Evolutionary conservation across 2,888 invertebrate genomes (phyloP).

Genomic region (Eupithecia pulchellata): DNA sequence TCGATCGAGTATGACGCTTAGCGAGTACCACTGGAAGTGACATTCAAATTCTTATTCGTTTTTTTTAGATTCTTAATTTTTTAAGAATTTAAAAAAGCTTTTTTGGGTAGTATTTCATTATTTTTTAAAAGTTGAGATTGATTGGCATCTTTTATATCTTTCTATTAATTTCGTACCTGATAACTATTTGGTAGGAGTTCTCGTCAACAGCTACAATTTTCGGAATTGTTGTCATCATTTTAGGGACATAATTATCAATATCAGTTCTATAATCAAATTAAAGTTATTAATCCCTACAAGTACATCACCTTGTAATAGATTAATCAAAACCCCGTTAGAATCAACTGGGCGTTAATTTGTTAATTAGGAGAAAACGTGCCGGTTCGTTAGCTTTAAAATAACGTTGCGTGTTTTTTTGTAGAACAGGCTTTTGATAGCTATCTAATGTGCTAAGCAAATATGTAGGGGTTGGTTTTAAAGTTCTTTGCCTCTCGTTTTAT

Average conservation of each 20-base stretch:
- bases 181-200: no score
- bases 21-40: no score
- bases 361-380: conserved; percentile 20
- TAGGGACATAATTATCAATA: background rate
- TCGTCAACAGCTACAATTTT: no score
- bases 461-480: background rate
- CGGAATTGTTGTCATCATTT: no score
- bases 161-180: no score
- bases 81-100: no score
- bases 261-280: background rate
- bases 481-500: background rate
- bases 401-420: background rate
- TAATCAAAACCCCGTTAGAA: conserved; percentile 35
- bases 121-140: no score
- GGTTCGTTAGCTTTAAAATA: conserved; percentile 11
- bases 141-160: no score
- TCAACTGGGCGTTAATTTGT: conserved; percentile 32
- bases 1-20: no score
- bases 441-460: conserved; percentile 1
- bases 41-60: no score
- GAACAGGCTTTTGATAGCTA: background rate
- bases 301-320: conserved; percentile 28
- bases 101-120: no score
- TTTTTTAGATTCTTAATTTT: no score
- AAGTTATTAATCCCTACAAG: background rate